Base-by-base conservation (phyloP, 35 echinoderm and acorn worm species). In the Nesometra sesokonis region DNA sequence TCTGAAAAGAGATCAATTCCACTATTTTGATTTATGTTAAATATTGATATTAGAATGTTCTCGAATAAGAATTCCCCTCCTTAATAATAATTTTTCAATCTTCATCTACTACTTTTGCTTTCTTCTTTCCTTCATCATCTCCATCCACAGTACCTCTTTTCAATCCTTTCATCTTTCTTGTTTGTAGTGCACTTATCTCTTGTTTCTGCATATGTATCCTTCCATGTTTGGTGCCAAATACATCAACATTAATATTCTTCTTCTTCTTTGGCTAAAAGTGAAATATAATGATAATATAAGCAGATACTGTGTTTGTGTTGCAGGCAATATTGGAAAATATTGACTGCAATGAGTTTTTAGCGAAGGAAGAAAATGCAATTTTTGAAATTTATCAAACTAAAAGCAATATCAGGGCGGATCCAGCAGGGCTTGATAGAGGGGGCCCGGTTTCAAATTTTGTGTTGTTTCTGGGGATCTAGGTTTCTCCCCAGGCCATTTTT, bases 191-290 rank as follows among this genome's bases (percentile, higher is more conserved):
- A 3, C 85, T 80, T 13, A 94, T 37, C 80, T 94, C 90, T 77
- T 99, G 92, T 35, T 85, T 90, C 85, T 99, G 84, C 96, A 94
- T 94, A 82, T 94, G 92, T 3, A 99, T 88, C 29, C 96, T 84
- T 3, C 96, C 96, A 29, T 94, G 96, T 47, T 83, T 92, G 31
- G 96, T 94, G 13, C 90, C 90, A 57, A 99, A 99, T 0, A 91
- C 90, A 76, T 99, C 96, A 23, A 86, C 87, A 39, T 90, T 94
- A 36, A 99, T 94, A 82, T 99, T 99, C 83, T 99, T 99, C 82
- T 88, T 91, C 83, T 99, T 99, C 92, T 94, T 94, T 17, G 92
- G 83, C 92, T 98, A 46, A 0, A 77, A 35, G 57, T 23, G 27
- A 32, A 34, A 23, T 33, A 32, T 3, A 82, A 27, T 82, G 9